Evolutionary conservation across 2,113 vertebrate genomes (phyloP).

Genomic region (Ptychochromis oligacanthus): DNA sequence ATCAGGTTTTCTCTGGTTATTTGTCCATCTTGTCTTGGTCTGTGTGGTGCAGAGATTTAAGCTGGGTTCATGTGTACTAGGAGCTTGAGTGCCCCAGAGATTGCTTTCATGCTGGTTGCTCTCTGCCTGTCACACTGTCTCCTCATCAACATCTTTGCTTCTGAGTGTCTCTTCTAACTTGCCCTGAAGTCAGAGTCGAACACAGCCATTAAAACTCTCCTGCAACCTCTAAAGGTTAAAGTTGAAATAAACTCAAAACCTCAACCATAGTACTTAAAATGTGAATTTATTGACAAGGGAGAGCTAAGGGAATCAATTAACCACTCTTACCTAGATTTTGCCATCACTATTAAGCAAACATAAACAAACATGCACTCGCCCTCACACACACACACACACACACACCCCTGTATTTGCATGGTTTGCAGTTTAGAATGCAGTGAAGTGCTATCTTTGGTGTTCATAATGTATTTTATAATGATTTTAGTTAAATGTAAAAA

Average conservation of each 20-base stretch:
- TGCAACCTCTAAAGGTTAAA: constrained; percentile 10
- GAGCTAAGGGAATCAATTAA: constrained; percentile 21
- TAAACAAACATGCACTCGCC: not conserved
- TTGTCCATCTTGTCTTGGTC: constrained; percentile 13
- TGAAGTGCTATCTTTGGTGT: constrained; percentile 7
- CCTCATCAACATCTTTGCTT: constrained; percentile 16
- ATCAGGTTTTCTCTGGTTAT: constrained; percentile 22
- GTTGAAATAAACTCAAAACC: constrained; percentile 6
- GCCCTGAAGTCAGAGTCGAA: constrained; percentile 29
- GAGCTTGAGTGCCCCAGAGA: constrained; percentile 12
- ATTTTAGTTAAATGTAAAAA: constrained; percentile 17
- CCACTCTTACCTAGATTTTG: not conserved
- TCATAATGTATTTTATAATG: constrained; percentile 24
- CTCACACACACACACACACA: too few species aligned
- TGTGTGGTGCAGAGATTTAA: constrained; percentile 23
- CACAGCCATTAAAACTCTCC: not conserved
- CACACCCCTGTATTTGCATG: not conserved
- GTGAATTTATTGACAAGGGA: constrained; percentile 5
- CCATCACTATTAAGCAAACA: not conserved
- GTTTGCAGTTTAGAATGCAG: not conserved
- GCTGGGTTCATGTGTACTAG: constrained; percentile 27
- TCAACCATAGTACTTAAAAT: not conserved
- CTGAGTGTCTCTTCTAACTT: constrained; percentile 23
- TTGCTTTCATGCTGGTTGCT: constrained; percentile 39
- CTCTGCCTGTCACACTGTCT: constrained; percentile 48